A percentile compares a stretch with the other conserved stretches of the same genome.
Conservation (phyloP, 2,113 vertebrate species). For the Rhinolophus ferrumequinum region DNA sequence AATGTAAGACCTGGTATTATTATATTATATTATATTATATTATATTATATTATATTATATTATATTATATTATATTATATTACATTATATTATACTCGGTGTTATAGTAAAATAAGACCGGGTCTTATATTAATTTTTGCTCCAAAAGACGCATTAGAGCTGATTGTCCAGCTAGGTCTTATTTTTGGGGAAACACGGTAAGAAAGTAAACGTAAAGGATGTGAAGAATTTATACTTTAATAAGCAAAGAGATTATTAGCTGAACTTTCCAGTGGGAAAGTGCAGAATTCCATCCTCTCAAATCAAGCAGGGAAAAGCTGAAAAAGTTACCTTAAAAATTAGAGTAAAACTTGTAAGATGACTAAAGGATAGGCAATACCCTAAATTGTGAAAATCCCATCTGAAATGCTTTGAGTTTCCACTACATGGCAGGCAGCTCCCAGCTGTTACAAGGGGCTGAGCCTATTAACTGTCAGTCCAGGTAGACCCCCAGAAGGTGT, state of each 20-base stretch:
- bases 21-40: too few species aligned
- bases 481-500: background rate
- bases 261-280: background rate
- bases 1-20: too few species aligned
- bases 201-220: background rate
- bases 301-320: constrained; percentile 17
- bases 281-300: constrained; percentile 9
- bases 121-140: too few species aligned
- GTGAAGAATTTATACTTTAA: constrained; percentile 59
- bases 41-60: too few species aligned
- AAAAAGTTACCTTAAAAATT: constrained; percentile 30
- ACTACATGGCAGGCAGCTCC: background rate
- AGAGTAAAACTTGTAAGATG: constrained; percentile 21
- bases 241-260: constrained; percentile 55
- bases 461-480: background rate
- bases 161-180: too few species aligned
- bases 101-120: too few species aligned
- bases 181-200: background rate
- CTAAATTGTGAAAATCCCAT: constrained; percentile 16
- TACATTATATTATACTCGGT: too few species aligned
- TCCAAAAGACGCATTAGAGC: too few species aligned
- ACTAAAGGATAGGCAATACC: background rate
- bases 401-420: background rate
- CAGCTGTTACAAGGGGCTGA: background rate
- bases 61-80: too few species aligned